These are phyloP conservation scores for Hypsopygia costalis DNA, from an alignment of 2,888 invertebrate genomes.

Conservation along the genomic window DNA sequence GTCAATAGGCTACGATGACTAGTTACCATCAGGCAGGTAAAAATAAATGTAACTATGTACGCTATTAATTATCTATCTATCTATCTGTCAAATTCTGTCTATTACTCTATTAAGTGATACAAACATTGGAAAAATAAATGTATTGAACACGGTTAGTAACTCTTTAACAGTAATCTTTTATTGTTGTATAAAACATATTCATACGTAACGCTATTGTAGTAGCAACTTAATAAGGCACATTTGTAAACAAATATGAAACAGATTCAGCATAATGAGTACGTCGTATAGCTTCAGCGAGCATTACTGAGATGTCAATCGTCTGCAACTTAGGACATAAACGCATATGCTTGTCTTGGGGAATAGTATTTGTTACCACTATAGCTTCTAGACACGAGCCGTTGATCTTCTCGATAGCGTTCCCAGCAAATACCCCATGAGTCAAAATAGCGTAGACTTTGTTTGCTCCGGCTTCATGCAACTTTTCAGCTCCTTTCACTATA, in stretches of 20 bases:
- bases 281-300: slow-evolving; percentile 98
- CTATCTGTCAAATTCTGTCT: no score
- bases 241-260: slow-evolving; percentile 98
- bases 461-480: slow-evolving; percentile 91
- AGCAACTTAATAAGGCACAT: slow-evolving; percentile 96
- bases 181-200: no score
- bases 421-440: slow-evolving; percentile 95
- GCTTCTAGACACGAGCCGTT: slow-evolving; percentile 93
- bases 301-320: slow-evolving; percentile 99
- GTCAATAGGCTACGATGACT: no score
- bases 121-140: no score
- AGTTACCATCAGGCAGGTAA: no score
- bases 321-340: slow-evolving; percentile 86
- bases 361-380: slow-evolving; percentile 95
- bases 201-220: no score
- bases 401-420: slow-evolving; percentile 92
- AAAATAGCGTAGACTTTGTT: slow-evolving; percentile 92
- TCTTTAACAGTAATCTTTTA: no score
- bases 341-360: slow-evolving; percentile 94
- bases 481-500: slow-evolving; percentile 93
- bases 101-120: no score
- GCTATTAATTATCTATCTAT: no score
- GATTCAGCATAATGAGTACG: slow-evolving; percentile 99
- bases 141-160: no score
- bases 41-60: no score